Evolutionary conservation across 1,140 invertebrate species (phyloP).

Genomic region (Anthonomus grandis): DNA sequence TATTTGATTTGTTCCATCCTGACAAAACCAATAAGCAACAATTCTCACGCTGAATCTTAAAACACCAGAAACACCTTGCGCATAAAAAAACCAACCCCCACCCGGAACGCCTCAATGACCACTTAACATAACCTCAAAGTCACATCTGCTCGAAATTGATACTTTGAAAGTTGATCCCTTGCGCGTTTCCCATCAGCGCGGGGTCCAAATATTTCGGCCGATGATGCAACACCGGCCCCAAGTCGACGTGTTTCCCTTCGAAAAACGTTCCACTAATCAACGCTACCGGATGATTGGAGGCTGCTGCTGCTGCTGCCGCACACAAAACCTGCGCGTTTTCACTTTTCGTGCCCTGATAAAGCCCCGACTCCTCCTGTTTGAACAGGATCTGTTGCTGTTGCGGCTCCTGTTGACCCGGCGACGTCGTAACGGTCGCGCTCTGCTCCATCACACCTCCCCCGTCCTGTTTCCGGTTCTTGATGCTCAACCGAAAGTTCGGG

Average conservation of each 20-base stretch:
- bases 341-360: neutral
- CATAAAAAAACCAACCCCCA: too few species aligned
- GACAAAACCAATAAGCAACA: too few species aligned
- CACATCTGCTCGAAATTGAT: slow-evolving; percentile 72
- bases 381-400: slow-evolving; percentile 38
- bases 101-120: too few species aligned
- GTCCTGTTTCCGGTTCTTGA: slow-evolving; percentile 66
- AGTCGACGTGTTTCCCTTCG: slow-evolving; percentile 57
- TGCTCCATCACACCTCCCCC: slow-evolving; percentile 27
- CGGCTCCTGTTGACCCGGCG: slow-evolving; percentile 50
- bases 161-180: slow-evolving; percentile 66
- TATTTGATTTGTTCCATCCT: too few species aligned
- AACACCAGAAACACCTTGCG: too few species aligned
- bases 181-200: slow-evolving; percentile 49
- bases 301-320: too few species aligned
- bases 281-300: slow-evolving; percentile 46
- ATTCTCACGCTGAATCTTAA: too few species aligned
- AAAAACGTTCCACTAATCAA: slow-evolving; percentile 55
- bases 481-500: slow-evolving; percentile 69
- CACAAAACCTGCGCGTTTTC: slow-evolving; percentile 15
- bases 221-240: slow-evolving; percentile 50
- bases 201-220: slow-evolving; percentile 52
- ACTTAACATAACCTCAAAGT: too few species aligned
- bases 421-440: slow-evolving; percentile 21
- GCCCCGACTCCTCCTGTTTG: slow-evolving; percentile 40